Conservation (phyloP, 1,140 invertebrate species). For the Musca vetustissima region DNA sequence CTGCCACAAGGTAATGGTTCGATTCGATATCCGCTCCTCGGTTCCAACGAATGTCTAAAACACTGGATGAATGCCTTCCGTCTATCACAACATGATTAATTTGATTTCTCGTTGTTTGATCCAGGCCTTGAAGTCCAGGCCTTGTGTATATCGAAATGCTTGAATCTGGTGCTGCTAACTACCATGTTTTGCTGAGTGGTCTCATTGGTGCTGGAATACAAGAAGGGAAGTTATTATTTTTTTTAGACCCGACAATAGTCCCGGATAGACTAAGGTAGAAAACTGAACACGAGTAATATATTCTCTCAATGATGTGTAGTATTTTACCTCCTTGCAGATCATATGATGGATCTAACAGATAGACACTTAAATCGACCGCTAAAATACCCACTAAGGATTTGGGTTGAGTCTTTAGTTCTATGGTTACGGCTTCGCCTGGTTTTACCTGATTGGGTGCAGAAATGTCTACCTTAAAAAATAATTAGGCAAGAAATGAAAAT, state of each 20-base stretch:
- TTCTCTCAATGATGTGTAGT: neutral
- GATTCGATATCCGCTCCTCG: no score
- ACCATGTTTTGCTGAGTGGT: no score
- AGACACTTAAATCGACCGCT: constrained; percentile 4
- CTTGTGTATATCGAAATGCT: no score
- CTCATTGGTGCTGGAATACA: constrained; percentile 1
- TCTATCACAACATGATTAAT: no score
- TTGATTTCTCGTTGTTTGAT: no score
- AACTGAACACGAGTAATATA: neutral
- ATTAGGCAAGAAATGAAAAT: neutral
- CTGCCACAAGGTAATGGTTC: no score
- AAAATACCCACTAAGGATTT: constrained; percentile 1
- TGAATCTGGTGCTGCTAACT: no score
- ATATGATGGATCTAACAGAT: neutral
- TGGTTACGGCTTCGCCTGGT: neutral
- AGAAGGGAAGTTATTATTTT: neutral
- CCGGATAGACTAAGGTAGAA: neutral
- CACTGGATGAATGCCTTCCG: no score
- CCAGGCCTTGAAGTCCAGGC: no score
- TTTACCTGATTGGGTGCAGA: neutral
- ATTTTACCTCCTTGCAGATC: neutral
- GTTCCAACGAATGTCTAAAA: no score
- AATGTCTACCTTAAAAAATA: neutral
- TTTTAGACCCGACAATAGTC: neutral
- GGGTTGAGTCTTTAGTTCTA: neutral